Evolutionary conservation across 2,888 invertebrate species (phyloP).

Genomic region (Acanthosepion esculentum): DNA sequence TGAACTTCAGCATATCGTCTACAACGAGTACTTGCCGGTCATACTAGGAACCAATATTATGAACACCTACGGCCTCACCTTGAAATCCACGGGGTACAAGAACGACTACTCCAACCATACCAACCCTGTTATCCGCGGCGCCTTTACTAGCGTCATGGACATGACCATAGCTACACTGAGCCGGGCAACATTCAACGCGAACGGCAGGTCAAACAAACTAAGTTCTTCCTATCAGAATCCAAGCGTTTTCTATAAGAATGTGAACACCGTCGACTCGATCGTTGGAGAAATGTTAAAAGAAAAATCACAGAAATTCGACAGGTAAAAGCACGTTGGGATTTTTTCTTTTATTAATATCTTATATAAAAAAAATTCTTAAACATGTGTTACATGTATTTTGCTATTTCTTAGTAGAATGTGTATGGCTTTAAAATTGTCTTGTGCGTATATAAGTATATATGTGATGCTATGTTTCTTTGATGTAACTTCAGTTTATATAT

Average conservation of each 20-base stretch:
- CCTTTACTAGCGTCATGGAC: constrained; percentile 96
- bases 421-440: too few species aligned
- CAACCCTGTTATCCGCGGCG: constrained; percentile 91
- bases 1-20: constrained; percentile 66
- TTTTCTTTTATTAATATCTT: too few species aligned
- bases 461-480: too few species aligned
- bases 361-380: too few species aligned
- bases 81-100: constrained; percentile 84
- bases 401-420: too few species aligned
- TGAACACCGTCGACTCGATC: not conserved
- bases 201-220: not conserved
- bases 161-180: constrained; percentile 95
- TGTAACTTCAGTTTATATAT: too few species aligned
- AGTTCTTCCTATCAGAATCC: not conserved
- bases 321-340: not conserved
- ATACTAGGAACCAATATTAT: constrained; percentile 80
- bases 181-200: constrained; percentile 77
- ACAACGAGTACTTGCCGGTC: constrained; percentile 74
- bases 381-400: too few species aligned
- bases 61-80: constrained; percentile 76
- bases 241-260: not conserved
- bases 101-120: constrained; percentile 74
- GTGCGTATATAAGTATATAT: too few species aligned
- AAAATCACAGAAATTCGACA: not conserved
- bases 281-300: not conserved